A percentile compares a stretch with the other conserved stretches of the same genome.
Evolutionary conservation across 1,140 invertebrate genomes (phyloP).

Genomic region (Calosoma granatense): DNA sequence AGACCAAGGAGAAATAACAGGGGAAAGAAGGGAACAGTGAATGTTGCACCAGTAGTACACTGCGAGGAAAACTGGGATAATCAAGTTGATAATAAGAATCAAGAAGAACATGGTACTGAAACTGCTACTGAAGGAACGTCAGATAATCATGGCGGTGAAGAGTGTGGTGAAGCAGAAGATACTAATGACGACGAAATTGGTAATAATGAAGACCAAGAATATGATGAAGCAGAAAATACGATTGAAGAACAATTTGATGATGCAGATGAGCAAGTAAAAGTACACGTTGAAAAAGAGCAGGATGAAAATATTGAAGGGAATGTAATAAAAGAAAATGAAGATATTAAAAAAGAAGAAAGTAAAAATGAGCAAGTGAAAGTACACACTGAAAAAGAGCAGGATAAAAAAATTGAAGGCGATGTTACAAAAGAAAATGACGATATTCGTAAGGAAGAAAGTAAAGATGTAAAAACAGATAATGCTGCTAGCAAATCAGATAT

Average conservation of each 20-base stretch:
- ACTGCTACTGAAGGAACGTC: too few relatives aligned
- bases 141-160: too few relatives aligned
- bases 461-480: neutral
- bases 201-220: neutral
- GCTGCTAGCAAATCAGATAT: neutral
- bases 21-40: too few relatives aligned
- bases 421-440: neutral
- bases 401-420: neutral
- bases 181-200: too few relatives aligned
- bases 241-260: neutral
- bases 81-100: neutral
- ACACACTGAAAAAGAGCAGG: neutral
- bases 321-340: neutral
- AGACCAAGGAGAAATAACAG: neutral
- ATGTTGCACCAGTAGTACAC: too few relatives aligned
- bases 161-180: too few relatives aligned
- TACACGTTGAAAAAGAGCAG: too few relatives aligned
- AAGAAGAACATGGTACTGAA: neutral
- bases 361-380: neutral
- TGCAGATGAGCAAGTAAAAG: too few relatives aligned
- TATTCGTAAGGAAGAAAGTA: neutral
- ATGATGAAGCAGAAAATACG: neutral
- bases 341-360: neutral
- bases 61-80: constrained; percentile 2
- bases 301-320: too few relatives aligned